Evolutionary conservation across 1,140 invertebrate genomes (phyloP).

Genomic region (Wiebesia pumilae): DNA sequence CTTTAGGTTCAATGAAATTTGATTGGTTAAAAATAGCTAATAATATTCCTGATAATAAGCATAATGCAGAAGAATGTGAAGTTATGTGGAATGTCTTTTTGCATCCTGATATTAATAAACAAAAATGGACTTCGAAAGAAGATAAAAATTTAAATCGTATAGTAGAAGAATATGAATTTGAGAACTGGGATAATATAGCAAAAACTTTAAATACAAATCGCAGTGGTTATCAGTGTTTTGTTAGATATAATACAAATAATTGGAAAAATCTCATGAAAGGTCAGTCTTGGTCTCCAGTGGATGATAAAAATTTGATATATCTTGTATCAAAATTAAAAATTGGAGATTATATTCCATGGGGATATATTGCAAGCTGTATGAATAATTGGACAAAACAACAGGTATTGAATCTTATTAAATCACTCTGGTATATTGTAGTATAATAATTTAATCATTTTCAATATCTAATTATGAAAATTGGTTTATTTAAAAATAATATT

Average conservation of each 20-base stretch:
- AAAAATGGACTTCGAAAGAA: conserved; percentile 78
- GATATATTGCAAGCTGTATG: conserved; percentile 77
- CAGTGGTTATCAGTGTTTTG: conserved; percentile 81
- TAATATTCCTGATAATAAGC: conserved; percentile 70
- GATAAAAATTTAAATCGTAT: conserved; percentile 73
- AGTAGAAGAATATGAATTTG: conserved; percentile 71
- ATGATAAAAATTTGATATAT: conserved; percentile 77
- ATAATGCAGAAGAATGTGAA: conserved; percentile 75
- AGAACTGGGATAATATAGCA: conserved; percentile 82
- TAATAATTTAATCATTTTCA: background rate
- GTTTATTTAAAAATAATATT: background rate
- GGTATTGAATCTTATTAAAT: conserved; percentile 64
- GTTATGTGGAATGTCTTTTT: conserved; percentile 82
- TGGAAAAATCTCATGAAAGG: conserved; percentile 57
- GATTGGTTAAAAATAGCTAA: conserved; percentile 75
- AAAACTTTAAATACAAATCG: conserved; percentile 75
- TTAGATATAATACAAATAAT: conserved; percentile 78
- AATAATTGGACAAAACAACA: conserved; percentile 78
- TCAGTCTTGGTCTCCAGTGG: conserved; percentile 77
- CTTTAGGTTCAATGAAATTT: conserved; percentile 63
- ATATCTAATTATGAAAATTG: background rate
- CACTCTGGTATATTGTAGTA: background rate
- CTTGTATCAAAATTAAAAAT: conserved; percentile 76
- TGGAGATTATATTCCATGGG: conserved; percentile 81
- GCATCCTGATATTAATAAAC: conserved; percentile 80